phyloP scores from a whole-genome alignment of 2,888 invertebrate species.

The Eupithecia inturbata region DNA sequence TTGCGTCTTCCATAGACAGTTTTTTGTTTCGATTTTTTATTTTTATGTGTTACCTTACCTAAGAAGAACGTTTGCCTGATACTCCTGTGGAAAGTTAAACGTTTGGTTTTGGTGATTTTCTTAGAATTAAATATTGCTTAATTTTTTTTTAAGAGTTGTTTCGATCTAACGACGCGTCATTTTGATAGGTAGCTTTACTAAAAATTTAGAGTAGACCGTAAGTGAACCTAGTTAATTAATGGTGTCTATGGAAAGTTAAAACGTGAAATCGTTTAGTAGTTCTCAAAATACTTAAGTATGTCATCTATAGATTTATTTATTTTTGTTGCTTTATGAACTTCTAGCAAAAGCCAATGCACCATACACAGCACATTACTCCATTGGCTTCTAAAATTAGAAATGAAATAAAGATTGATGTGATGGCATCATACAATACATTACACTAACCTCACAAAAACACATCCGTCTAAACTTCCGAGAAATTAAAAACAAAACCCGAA shows the following conservation, averaged over 20 bases:
- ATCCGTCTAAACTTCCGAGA: slow-evolving; percentile 35
- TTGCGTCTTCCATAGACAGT: slow-evolving; percentile 11
- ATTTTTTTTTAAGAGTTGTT: background rate
- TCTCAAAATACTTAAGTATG: background rate
- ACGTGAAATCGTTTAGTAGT: background rate
- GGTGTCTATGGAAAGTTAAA: background rate
- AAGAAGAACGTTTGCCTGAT: background rate
- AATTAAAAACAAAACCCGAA: slow-evolving; percentile 23
- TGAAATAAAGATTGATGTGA: slow-evolving; percentile 10
- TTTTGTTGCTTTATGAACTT: background rate
- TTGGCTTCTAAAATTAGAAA: slow-evolving; percentile 7
- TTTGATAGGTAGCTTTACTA: background rate
- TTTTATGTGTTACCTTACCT: background rate
- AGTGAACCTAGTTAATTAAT: background rate
- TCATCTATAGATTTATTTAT: background rate
- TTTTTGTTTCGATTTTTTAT: background rate
- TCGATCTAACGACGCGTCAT: background rate
- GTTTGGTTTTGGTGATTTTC: background rate
- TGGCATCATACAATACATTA: slow-evolving; percentile 15
- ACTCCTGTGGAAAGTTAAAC: background rate
- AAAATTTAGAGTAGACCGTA: background rate
- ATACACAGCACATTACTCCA: background rate
- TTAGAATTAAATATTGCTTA: background rate
- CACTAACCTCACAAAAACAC: slow-evolving; percentile 22
- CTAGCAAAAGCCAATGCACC: background rate